phyloP scores from a whole-genome alignment of 2,113 vertebrate genomes.

The Notothenia coriiceps region DNA sequence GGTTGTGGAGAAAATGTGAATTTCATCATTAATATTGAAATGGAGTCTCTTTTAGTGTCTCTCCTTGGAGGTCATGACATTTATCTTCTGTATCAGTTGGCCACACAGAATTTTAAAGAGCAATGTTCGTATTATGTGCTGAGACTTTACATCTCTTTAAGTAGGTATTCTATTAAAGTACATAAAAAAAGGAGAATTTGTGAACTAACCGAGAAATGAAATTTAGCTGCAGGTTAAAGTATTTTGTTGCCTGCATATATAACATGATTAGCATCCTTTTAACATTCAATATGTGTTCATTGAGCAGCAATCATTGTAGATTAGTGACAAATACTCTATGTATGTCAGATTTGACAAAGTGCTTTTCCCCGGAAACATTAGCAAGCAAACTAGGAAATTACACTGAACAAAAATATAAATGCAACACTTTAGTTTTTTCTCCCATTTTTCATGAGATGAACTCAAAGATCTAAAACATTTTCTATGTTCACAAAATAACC shows the following conservation, averaged over 20 bases:
- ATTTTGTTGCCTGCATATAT: neutral
- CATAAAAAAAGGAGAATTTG: neutral
- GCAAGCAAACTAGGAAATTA: neutral
- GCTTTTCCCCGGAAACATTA: slow-evolving; percentile 3
- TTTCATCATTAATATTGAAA: neutral
- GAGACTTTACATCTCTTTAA: neutral
- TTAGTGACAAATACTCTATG: neutral
- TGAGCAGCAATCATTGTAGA: neutral
- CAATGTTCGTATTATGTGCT: neutral
- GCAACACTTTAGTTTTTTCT: no score
- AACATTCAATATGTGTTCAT: neutral
- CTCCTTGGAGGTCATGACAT: slow-evolving; percentile 2
- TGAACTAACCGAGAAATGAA: neutral
- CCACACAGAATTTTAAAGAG: neutral
- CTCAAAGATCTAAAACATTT: no score
- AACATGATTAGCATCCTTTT: neutral
- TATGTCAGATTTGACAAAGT: neutral
- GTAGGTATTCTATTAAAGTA: neutral
- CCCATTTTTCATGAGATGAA: no score
- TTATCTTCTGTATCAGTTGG: neutral
- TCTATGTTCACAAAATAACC: no score
- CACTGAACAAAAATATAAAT: no score
- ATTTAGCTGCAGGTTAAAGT: no score
- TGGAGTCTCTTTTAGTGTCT: neutral
- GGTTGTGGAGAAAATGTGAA: neutral